Base-by-base conservation (phyloP, 35 echinoderm and acorn worm genomes). In the Strongylocentrotus purpuratus region DNA sequence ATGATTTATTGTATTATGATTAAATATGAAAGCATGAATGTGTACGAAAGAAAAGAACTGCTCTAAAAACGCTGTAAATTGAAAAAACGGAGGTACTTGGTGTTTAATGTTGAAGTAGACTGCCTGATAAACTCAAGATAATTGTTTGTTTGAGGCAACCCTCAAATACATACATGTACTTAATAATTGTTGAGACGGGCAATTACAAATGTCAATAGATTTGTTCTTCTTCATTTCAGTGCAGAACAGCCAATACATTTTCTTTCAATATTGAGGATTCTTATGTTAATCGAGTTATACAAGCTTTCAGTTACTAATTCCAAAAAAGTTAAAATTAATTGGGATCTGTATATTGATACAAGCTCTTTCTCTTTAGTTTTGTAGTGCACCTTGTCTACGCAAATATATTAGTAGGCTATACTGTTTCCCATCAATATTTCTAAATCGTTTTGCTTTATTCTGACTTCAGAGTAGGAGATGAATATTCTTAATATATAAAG, bases 41-140 rank as follows among this genome's bases (percentile, higher is more conserved):
- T 89, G 87, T 89, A 46, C 33, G n/a, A 18, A 89, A 45, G 18
- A 89, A 89, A 89, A 93, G 28, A n/a, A 91, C 89, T 55, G 48
- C 48, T 93, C 48, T 93, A 93, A 93, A 93, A 70, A 48, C 48
- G 91, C 91, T 93, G 91, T 93, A 93, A 93, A 93, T 93, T 93
- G 15, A 93, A 93, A 93, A 89, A 33, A 8, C 9, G 12, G 91
- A 93, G 91, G 91, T 93, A 93, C 91, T 93, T 45, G 45, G 4
- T 78, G 65, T 22, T n/a, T n/a, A 78, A 78, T 78, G 20, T 78
- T 28, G 18, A n/a, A 78, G 25, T 22, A 78, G 65, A 28, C 65
- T n/a, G 65, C 22, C 65, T 78, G 20, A 7, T 78, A 28, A n/a
- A 59, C 11, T 59, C 2, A 59, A 11, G 17, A 59, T 59, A 41